These are phyloP conservation scores for Psilopogon haemacephalus DNA, from an alignment of 2,113 vertebrate genomes.

Conservation along the genomic window DNA sequence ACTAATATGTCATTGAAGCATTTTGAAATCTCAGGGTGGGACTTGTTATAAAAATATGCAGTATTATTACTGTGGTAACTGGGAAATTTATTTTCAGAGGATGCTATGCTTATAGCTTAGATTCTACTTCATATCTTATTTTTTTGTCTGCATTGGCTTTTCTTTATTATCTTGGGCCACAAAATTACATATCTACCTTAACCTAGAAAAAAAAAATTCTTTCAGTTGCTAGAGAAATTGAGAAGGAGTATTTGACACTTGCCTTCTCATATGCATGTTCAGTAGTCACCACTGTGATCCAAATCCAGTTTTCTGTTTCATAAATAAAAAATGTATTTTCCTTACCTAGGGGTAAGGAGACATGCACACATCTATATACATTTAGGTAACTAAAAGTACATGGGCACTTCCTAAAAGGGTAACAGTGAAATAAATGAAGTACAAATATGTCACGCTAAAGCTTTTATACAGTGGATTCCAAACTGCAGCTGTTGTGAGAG, in stretches of 20 bases:
- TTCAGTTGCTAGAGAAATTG: slow-evolving; percentile 35
- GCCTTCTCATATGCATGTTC: not conserved
- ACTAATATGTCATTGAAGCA: not conserved
- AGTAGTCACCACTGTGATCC: not conserved
- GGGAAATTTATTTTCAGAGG: not conserved
- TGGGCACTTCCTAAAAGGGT: not conserved
- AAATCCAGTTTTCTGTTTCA: not conserved
- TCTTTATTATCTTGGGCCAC: not conserved
- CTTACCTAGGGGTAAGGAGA: not conserved
- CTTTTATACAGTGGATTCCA: not conserved
- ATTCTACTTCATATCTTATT: not conserved
- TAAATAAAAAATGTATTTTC: not conserved
- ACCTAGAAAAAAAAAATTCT: not conserved
- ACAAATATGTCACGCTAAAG: not conserved
- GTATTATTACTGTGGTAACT: not conserved
- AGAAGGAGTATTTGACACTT: slow-evolving; percentile 2
- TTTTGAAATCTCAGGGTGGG: not conserved
- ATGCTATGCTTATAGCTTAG: not conserved
- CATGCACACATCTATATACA: not conserved
- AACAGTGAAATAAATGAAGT: not conserved
- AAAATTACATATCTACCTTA: not conserved
- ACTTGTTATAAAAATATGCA: not conserved
- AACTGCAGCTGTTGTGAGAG: not conserved
- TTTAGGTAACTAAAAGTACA: not conserved
- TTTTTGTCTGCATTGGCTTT: not conserved